These are phyloP conservation scores for Nematolebias whitei DNA, from an alignment of 2,113 vertebrate genomes.

Conservation along the genomic window DNA sequence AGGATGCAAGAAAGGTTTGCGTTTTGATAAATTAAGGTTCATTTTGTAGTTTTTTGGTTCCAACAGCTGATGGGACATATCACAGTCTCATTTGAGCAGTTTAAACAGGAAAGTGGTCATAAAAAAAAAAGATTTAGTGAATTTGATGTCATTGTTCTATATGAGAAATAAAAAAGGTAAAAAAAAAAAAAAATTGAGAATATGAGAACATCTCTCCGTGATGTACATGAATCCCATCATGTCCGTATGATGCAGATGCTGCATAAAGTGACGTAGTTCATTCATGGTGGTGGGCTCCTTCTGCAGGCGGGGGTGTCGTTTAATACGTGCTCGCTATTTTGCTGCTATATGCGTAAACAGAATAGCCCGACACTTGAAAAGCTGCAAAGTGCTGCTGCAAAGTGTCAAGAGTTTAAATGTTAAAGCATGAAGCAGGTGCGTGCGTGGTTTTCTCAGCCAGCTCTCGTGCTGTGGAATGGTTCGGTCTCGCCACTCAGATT, in stretches of 20 bases:
- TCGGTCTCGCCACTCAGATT: conserved; percentile 79
- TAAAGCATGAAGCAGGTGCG: conserved; percentile 11
- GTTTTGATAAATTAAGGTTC: no score
- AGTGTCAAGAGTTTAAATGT: not conserved
- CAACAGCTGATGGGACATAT: not conserved
- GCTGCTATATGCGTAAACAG: not conserved
- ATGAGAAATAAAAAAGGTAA: no score
- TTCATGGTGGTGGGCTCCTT: conserved; percentile 63
- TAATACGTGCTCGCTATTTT: not conserved
- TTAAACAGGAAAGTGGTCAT: no score
- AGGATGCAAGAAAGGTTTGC: no score
- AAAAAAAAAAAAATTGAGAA: no score
- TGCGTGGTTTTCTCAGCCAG: not conserved
- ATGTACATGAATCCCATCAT: not conserved
- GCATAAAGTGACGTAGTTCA: conserved; percentile 75
- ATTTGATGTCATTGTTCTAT: no score
- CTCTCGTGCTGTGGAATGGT: conserved; percentile 72
- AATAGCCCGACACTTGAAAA: not conserved
- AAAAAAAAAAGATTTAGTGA: no score
- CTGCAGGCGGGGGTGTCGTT: conserved; percentile 45
- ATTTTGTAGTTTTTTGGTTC: no score
- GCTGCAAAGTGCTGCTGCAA: not conserved
- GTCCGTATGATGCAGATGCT: conserved; percentile 62
- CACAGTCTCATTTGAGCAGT: not conserved
- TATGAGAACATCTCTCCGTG: not conserved